Percentiles rank a stretch among this genome's conserved stretches.
Conservation (phyloP, 2,113 vertebrate species). For the Micromys minutus region DNA sequence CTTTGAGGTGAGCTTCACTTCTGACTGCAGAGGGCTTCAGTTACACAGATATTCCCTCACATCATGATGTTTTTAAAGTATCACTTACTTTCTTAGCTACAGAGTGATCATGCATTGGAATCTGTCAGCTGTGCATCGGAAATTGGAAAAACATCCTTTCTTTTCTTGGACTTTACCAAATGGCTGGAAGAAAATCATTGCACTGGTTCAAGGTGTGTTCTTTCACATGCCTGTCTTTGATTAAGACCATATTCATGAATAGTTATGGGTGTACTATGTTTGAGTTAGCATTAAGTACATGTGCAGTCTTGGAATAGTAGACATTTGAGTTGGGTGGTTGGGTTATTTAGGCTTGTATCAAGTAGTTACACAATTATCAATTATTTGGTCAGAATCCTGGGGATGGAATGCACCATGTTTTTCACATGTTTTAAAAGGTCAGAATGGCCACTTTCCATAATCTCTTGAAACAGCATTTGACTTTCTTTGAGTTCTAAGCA, state of each 20-base stretch:
- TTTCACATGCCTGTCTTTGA: not conserved
- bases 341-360: not conserved
- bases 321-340: not conserved
- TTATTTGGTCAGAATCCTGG: not conserved
- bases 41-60: not conserved
- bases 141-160: not conserved
- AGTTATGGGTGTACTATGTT: not conserved
- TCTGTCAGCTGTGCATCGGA: not conserved
- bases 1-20: not conserved
- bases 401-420: not conserved
- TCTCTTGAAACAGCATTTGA: not conserved
- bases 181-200: not conserved
- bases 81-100: not conserved
- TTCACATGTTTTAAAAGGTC: not conserved
- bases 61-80: not conserved
- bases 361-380: not conserved
- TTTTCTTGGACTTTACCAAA: not conserved
- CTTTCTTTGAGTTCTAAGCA: not conserved
- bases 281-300: not conserved
- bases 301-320: not conserved
- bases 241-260: not conserved
- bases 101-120: not conserved
- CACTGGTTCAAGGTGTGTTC: not conserved
- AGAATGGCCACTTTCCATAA: not conserved
- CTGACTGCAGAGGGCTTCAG: not conserved